Base-by-base conservation (phyloP, 2,888 invertebrate genomes). In the Pseudoips prasinana region DNA sequence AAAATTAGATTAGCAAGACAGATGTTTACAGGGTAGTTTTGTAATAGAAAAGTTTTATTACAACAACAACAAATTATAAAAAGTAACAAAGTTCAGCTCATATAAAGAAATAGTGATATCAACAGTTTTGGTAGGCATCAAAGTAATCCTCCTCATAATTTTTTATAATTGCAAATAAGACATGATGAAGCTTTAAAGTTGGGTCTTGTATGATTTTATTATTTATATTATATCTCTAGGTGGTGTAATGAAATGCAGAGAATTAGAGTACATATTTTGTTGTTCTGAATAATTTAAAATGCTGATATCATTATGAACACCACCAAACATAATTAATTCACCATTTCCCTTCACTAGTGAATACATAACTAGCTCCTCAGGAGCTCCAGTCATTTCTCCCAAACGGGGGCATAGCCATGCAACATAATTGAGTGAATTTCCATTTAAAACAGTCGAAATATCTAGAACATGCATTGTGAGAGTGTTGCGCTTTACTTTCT, bases 301-400 rank as follows among this genome's bases (percentile, higher is more conserved):
- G 43, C 90, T 89, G 36, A 91, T 90, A 71, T 95, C 94, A 73
- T 95, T 96, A 60, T 94, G 93, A 50, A 98, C 96, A 37, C 98
- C 98, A n/a, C 98, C 98, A 87, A 98, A 98, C 91, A 98, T 94
- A 32, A 98, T 94, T 14, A 98, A 81, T 87, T 98, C 98, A 7
- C 96, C 96, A 68, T 96, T 94, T 7, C 97, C 98, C 47, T 94
- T 92, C 3, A 97, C 94, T 57, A 98, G 90, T 18, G 96, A 94
- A 72, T 98, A 98, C 62, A 98, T 91, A 50, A 98, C 95, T 28
- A 96, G 92, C 69, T 98, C 96, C 69, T 97, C 96, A 0, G 98
- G 97, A 14, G 93, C 92, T 24, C 92, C 92, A 37, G 82, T 86
- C 53, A 92, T 90, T 61, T 93, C 91, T 8, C 91, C 92, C 43